phyloP scores from a whole-genome alignment of 1,140 invertebrate species.

The Lordiphosa mommai region DNA sequence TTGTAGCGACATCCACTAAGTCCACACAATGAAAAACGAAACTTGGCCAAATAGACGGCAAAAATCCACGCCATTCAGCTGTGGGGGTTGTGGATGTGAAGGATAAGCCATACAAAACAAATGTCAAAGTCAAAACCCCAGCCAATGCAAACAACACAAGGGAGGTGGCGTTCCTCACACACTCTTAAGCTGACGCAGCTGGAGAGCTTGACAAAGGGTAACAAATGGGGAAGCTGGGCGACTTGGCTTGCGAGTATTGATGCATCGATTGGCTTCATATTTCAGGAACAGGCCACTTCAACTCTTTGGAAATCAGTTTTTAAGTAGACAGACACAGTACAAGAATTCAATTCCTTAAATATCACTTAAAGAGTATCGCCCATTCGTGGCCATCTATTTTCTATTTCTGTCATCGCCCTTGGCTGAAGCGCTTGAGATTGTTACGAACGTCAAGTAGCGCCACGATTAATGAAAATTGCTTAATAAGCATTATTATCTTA shows the following conservation, averaged over 20 bases:
- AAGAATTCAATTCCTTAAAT: too few relatives aligned
- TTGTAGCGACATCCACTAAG: slow-evolving; percentile 59
- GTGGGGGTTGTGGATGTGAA: slow-evolving; percentile 37
- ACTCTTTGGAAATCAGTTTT: slow-evolving; percentile 33
- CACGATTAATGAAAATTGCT: slow-evolving; percentile 76
- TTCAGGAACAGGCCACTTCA: slow-evolving; percentile 41
- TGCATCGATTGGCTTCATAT: slow-evolving; percentile 61
- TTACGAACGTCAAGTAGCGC: slow-evolving; percentile 65
- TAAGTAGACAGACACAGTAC: neutral
- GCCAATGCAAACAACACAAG: slow-evolving; percentile 50
- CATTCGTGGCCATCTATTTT: neutral
- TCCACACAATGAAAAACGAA: slow-evolving; percentile 71
- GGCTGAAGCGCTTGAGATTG: slow-evolving; percentile 43
- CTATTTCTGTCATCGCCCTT: slow-evolving; percentile 14
- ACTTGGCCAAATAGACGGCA: slow-evolving; percentile 71
- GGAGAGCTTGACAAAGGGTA: slow-evolving; percentile 11
- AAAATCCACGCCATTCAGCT: neutral
- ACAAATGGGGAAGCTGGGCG: slow-evolving; percentile 1
- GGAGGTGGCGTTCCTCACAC: slow-evolving; percentile 6
- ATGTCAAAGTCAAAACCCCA: slow-evolving; percentile 74
- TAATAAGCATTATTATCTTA: slow-evolving; percentile 77
- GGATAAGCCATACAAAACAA: slow-evolving; percentile 74
- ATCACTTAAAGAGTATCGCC: neutral
- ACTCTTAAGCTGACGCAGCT: slow-evolving; percentile 38
- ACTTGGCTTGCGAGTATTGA: slow-evolving; percentile 4